These are phyloP conservation scores for Archips crataeganus DNA, from an alignment of 2,888 invertebrate species.

Conservation along the genomic window DNA sequence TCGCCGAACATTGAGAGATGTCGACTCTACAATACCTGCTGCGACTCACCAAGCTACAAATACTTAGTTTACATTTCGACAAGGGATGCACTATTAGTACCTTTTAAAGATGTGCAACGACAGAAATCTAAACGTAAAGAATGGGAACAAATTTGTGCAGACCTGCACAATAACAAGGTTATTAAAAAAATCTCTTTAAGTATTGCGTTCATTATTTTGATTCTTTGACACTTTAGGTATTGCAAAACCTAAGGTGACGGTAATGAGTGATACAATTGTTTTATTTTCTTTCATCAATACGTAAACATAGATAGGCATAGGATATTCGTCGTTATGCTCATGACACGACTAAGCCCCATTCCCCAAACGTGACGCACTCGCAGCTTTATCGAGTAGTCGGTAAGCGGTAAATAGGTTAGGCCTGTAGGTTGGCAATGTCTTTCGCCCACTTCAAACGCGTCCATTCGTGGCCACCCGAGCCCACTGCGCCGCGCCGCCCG, in stretches of 20 bases:
- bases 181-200: neutral
- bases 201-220: no score
- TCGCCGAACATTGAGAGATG: slow-evolving; percentile 67
- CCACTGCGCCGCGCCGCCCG: slow-evolving; percentile 15
- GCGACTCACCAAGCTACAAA: slow-evolving; percentile 17
- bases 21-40: slow-evolving; percentile 31
- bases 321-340: neutral
- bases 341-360: slow-evolving; percentile 13
- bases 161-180: neutral
- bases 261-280: neutral
- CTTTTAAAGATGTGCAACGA: neutral
- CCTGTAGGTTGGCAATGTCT: slow-evolving; percentile 36
- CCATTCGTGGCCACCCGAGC: slow-evolving; percentile 36
- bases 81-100: slow-evolving; percentile 1
- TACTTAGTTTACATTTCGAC: slow-evolving; percentile 10
- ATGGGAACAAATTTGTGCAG: neutral
- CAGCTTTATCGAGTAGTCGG: slow-evolving; percentile 50
- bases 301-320: neutral
- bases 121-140: neutral
- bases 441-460: slow-evolving; percentile 34
- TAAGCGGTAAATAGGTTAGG: slow-evolving; percentile 11
- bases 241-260: neutral
- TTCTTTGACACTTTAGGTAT: neutral
- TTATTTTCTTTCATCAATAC: neutral
- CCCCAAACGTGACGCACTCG: slow-evolving; percentile 51